Conservation (phyloP, 2,113 vertebrate genomes). For the Acanthisitta chloris region DNA sequence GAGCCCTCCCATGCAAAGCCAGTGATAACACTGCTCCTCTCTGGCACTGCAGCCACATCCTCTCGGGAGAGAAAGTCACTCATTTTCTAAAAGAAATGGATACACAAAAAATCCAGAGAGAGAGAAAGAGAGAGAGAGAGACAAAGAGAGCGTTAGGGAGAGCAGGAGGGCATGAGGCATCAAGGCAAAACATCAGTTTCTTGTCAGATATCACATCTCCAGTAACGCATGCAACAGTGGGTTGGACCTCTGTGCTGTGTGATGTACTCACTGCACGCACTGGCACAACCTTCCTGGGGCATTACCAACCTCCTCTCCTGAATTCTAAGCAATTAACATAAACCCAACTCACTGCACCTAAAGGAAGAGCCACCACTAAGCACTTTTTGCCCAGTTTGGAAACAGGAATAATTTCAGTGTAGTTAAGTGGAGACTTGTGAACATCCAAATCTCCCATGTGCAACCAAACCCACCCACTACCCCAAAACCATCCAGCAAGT, state of each 20-base stretch:
- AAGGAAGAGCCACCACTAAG: not conserved
- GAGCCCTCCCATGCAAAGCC: constrained; percentile 67
- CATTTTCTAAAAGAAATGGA: constrained; percentile 76
- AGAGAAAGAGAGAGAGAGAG: constrained; percentile 19
- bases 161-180: constrained; percentile 18
- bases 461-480: not conserved
- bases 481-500: not conserved
- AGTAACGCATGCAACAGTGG: not conserved
- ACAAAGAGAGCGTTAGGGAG: constrained; percentile 57
- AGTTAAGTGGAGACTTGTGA: not conserved
- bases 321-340: not conserved
- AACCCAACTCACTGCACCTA: not conserved
- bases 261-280: not conserved
- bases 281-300: not conserved
- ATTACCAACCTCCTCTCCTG: not conserved
- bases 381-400: not conserved
- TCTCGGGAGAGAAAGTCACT: constrained; percentile 69
- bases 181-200: constrained; percentile 11
- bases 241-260: not conserved
- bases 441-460: not conserved
- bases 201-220: not conserved
- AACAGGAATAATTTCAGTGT: not conserved
- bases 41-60: constrained; percentile 71
- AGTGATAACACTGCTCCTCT: constrained; percentile 51
- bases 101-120: constrained; percentile 70